Base-by-base conservation (phyloP, 2,797 vertebrate species). In the Protosalanx chinensis region DNA sequence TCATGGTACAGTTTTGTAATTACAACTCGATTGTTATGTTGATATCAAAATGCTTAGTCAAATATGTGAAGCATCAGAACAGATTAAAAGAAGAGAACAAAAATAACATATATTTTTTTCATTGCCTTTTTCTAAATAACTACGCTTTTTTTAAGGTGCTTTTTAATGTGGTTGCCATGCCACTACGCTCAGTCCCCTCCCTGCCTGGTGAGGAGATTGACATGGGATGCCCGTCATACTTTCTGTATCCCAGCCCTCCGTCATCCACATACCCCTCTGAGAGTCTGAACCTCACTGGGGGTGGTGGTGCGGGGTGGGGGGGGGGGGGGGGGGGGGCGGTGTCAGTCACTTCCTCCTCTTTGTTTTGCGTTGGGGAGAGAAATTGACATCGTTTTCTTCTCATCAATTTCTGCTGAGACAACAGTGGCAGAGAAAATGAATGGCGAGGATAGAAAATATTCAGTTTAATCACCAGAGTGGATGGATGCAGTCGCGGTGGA, bases 91-190 rank as follows among this genome's bases (percentile, higher is more conserved):
- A 49, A 37, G 3, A 76, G 77, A 77, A 60, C 23, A 58, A 78
- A 87, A 85, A 88, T 15, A 29, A 73, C 3, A 29, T 6, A 1
- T 51, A 20, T 46, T 23, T 81, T 72, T 79, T 76, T 64, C 81
- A 88, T 87, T 88, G 85, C 86, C 23, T 27, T 88, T 89, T 86
- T 84, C 51, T 87, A 83, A 81, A 82, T 84, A 88, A 88, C 84
- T 87, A 72, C 75, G 79, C 41, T 41, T 41, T 41, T 85, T 85
- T 89, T 87, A 91, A 91, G 88, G 89, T 91, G 90, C 90, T 90
- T 88, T 60, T 90, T 89, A 84, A 84, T 90, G 88, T 86, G 88
- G 90, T 89, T 89, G 87, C 90, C 87, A 89, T 90, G 88, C 87
- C 88, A 87, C 87, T 90, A 86, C 86, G 88, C 88, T 89, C 87